Conservation (phyloP, 2,888 invertebrate genomes). For the Selenia dentaria region DNA sequence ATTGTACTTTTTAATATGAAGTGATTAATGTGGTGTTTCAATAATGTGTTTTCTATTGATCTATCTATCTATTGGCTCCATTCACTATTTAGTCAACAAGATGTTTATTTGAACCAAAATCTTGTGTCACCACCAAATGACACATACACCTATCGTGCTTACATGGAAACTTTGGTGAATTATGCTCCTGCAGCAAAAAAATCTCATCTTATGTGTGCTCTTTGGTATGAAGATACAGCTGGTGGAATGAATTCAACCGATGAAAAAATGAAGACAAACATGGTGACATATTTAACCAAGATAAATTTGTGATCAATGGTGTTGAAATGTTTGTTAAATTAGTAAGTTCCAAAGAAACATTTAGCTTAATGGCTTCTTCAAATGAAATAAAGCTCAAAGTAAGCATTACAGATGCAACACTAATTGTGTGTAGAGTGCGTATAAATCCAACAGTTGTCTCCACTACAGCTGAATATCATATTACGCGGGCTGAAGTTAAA, state of each 20-base stretch:
- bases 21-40: too few species aligned
- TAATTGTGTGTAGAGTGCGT: conserved; percentile 19
- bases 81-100: too few species aligned
- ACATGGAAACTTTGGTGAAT: background rate
- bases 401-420: conserved; percentile 22
- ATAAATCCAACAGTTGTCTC: conserved; percentile 30
- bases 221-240: too few species aligned
- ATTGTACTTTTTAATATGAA: too few species aligned
- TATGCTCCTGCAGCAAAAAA: background rate
- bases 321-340: conserved; percentile 33
- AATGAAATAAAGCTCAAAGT: conserved; percentile 24
- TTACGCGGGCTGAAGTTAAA: too few species aligned
- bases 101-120: too few species aligned
- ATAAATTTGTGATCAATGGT: conserved; percentile 33
- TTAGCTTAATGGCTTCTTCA: conserved; percentile 17
- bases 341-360: conserved; percentile 9
- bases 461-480: too few species aligned
- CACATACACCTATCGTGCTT: background rate
- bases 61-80: too few species aligned
- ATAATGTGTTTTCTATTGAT: too few species aligned
- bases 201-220: conserved; percentile 22
- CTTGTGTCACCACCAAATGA: too few species aligned
- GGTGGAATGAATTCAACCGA: too few species aligned
- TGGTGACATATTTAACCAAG: conserved; percentile 31
- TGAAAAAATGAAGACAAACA: conserved; percentile 33